Percentiles rank a stretch among this genome's conserved stretches.
These are phyloP conservation scores for Oceanodroma tethys DNA, from an alignment of 2,113 vertebrate genomes.

Conservation along the genomic window DNA sequence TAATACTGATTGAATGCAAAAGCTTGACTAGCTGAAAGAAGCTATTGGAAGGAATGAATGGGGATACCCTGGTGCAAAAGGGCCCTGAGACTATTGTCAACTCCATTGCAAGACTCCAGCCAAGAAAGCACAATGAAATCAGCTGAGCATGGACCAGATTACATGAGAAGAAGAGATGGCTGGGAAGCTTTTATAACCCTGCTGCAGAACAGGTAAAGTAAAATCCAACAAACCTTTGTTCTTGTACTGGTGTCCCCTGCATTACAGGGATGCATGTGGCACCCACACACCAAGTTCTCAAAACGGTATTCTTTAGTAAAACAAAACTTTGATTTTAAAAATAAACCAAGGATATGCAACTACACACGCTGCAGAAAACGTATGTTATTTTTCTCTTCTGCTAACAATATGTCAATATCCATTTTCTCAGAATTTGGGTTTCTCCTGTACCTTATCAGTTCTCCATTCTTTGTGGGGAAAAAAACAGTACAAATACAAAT, in stretches of 20 bases:
- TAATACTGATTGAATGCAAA: not conserved
- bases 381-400: not conserved
- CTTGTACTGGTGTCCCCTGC: not conserved
- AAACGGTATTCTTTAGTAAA: not conserved
- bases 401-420: not conserved
- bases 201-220: not conserved
- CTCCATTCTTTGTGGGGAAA: not conserved
- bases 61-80: not conserved
- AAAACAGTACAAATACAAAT: not conserved
- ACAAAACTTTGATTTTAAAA: not conserved
- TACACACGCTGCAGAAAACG: not conserved
- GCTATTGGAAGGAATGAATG: not conserved
- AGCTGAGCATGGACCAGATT: not conserved
- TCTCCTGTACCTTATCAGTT: not conserved
- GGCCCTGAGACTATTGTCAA: not conserved
- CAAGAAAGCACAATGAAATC: not conserved
- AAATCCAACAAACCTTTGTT: not conserved
- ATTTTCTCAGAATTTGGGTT: not conserved
- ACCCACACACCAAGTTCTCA: not conserved
- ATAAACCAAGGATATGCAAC: not conserved
- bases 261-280: not conserved
- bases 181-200: not conserved
- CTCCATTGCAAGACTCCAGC: not conserved
- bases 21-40: not conserved
- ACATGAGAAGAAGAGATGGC: not conserved